These are phyloP conservation scores for Brachycybe producta DNA, from an alignment of 2,888 invertebrate genomes.

Conservation along the genomic window DNA sequence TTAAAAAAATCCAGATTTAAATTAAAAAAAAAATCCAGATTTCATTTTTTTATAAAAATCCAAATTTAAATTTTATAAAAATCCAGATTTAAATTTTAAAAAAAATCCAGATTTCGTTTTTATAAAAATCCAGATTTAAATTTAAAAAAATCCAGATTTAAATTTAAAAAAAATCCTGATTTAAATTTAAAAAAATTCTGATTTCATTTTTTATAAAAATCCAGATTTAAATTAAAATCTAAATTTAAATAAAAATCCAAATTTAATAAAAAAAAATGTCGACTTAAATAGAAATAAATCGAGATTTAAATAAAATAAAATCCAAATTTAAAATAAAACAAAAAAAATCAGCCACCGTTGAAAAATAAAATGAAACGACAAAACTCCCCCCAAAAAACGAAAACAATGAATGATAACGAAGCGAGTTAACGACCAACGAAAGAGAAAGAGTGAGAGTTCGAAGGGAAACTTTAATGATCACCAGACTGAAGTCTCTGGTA, in stretches of 20 bases:
- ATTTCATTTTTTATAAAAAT: not conserved
- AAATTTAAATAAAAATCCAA: no score
- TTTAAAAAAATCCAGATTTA: not conserved
- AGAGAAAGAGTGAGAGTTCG: not conserved
- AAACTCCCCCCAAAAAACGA: no score
- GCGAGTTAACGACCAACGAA: no score
- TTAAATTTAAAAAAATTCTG: not conserved
- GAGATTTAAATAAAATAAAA: not conserved
- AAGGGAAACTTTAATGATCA: slow-evolving; percentile 18
- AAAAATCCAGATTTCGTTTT: not conserved
- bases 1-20: no score
- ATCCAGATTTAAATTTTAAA: no score
- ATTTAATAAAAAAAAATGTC: not conserved
- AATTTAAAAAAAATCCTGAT: not conserved
- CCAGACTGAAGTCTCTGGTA: slow-evolving; percentile 20
- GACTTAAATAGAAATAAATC: not conserved
- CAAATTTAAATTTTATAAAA: not conserved
- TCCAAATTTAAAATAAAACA: not conserved
- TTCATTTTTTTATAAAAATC: not conserved
- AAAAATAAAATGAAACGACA: no score
- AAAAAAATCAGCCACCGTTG: not conserved
- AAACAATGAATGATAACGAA: no score
- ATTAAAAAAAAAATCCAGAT: not conserved
- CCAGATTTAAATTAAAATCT: not conserved
- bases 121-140: not conserved